Conservation (phyloP, 2,888 invertebrate species). For the Zootermopsis nevadensis region DNA sequence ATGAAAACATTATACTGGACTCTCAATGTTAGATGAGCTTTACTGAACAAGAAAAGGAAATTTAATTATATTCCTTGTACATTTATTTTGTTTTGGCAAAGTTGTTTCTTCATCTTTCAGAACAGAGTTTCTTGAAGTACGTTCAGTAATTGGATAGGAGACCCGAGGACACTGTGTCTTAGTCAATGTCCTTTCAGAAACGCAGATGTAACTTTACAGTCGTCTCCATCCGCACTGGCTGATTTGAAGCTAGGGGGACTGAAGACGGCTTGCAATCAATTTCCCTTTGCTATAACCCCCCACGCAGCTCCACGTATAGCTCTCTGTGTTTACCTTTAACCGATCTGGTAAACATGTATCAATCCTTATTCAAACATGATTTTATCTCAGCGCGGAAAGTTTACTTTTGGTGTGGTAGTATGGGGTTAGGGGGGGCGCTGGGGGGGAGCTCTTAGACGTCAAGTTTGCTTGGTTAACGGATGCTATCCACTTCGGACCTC, state of each 20-base stretch:
- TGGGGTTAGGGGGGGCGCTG: not conserved
- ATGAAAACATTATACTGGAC: no score
- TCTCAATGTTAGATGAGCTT: not conserved
- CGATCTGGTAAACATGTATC: conserved; percentile 35
- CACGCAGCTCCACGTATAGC: not conserved
- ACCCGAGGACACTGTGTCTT: not conserved
- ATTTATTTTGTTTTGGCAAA: not conserved
- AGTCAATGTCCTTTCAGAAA: not conserved
- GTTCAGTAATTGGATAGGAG: not conserved
- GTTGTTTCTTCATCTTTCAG: not conserved
- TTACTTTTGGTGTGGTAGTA: not conserved
- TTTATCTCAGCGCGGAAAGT: conserved; percentile 27
- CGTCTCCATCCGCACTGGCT: conserved; percentile 5
- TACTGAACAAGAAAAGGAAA: not conserved
- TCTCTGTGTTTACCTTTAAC: conserved; percentile 15
- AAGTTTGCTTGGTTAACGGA: conserved; percentile 25
- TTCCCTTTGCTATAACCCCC: conserved; percentile 13
- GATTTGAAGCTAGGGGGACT: not conserved
- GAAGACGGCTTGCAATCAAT: conserved; percentile 40
- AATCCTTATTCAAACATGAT: conserved; percentile 38
- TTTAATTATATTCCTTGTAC: not conserved
- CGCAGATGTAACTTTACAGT: not conserved
- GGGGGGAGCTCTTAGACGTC: not conserved
- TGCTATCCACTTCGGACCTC: conserved; percentile 6
- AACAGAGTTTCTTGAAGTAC: not conserved